Base-by-base conservation (phyloP, 2,113 vertebrate species). In the Corynorhinus townsendii region DNA sequence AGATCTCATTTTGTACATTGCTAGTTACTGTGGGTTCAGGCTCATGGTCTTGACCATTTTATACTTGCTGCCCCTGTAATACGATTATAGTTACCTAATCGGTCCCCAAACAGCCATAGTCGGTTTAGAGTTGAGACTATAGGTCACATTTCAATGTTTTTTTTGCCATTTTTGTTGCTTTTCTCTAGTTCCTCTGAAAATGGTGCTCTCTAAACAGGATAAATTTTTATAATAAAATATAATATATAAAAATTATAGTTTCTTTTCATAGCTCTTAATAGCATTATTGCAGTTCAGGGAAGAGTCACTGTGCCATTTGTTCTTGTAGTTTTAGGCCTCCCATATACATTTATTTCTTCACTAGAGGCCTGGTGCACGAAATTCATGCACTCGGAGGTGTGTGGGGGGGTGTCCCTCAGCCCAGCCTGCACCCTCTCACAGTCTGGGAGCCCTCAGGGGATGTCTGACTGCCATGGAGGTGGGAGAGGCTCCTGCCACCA, bases 121-220 rank as follows among this genome's bases (percentile, higher is more conserved):
- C 24, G 8, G 3, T 71, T 96, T 91, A 82, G 26, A 66, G 17
- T 35, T 69, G 59, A 91, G 30, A 62, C 5, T 20, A 9, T 19
- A 62, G 35, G 5, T 86, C 20, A 47, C 24, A 47, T 79, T 76
- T 79, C 4, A 30, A 35, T 33, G 10, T 59, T 1, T 49, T 93
- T 93, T 80, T 91, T 86, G 26, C 43, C 20, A 90, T 7, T 81
- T 88, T 66, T 49, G 8, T 90, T 73, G 20, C n/a, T 82, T 86
- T 94, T 35, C 56, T 86, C n/a, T 89, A 52, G 22, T 43, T 91
- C 12, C 15, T 82, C n/a, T 91, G 66, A 86, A 86, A 86, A 86
- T 33, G 20, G 10, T 73, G 30, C 40, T 45, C 22, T 85, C 11
- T 45, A 68, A 85, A 72, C 28, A 82, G 4, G 24, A 86, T 81